Percentiles rank a stretch among this genome's conserved stretches.
Conservation (phyloP, 2,888 invertebrate species). For the Hoplodrina ambigua region DNA sequence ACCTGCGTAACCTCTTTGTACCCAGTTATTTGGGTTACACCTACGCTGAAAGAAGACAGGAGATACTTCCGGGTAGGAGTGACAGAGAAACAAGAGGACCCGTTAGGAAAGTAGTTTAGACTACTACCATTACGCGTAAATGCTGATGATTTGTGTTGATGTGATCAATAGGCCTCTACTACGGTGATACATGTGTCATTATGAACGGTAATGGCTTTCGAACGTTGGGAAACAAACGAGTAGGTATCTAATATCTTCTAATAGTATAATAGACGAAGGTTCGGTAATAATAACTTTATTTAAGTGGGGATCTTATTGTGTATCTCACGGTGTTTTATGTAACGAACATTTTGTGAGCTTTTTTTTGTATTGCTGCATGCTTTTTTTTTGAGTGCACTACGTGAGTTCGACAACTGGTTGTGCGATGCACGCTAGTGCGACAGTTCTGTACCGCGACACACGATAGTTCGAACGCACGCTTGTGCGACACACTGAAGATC, state of each 20-base stretch:
- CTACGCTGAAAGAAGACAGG: conserved; percentile 78
- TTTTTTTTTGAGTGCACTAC: too few relatives aligned
- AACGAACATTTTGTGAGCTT: not conserved
- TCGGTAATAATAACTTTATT: conserved; percentile 40
- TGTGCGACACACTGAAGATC: too few relatives aligned
- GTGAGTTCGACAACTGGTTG: too few relatives aligned
- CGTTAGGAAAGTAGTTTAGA: conserved; percentile 86
- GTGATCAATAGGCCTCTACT: conserved; percentile 48
- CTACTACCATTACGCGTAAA: conserved; percentile 86
- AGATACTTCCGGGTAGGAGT: conserved; percentile 54
- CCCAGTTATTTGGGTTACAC: conserved; percentile 80
- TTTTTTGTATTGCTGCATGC: too few relatives aligned
- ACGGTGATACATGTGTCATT: conserved; percentile 43
- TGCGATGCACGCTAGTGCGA: too few relatives aligned
- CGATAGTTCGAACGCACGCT: too few relatives aligned
- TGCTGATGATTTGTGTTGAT: conserved; percentile 74
- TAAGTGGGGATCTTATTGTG: not conserved
- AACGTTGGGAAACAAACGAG: conserved; percentile 28
- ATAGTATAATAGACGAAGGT: conserved; percentile 2
- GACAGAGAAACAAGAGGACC: conserved; percentile 74
- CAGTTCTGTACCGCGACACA: too few relatives aligned
- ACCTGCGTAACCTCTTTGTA: conserved; percentile 58
- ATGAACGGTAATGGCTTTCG: conserved; percentile 11
- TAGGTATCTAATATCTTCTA: not conserved
- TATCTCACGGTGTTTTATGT: not conserved